Conservation (phyloP, 2,888 invertebrate genomes). For the Parelbella ahira region DNA sequence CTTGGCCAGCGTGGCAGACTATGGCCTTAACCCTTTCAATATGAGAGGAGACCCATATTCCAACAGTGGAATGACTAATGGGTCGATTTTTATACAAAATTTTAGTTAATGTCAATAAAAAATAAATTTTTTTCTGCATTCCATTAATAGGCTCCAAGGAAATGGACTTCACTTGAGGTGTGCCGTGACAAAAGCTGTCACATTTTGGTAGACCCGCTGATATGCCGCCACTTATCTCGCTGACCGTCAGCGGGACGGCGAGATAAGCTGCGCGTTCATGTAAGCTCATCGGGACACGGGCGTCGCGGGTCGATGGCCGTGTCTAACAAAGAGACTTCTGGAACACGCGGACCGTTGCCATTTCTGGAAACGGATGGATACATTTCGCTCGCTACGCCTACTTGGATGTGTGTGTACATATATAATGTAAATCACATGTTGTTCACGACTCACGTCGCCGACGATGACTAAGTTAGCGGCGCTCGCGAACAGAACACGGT, state of each 20-base stretch:
- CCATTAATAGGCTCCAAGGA: no score
- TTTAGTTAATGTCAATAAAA: no score
- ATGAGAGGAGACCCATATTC: no score
- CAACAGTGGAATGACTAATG: no score
- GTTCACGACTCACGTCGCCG: constrained; percentile 41
- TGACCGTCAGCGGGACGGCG: not conserved
- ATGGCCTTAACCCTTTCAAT: no score
- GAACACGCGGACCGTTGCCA: constrained; percentile 54
- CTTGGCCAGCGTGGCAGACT: no score
- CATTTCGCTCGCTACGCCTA: constrained; percentile 53
- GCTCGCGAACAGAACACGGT: constrained; percentile 20
- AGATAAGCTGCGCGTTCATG: constrained; percentile 3
- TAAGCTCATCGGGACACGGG: constrained; percentile 15
- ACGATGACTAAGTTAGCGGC: constrained; percentile 45
- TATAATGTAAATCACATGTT: constrained; percentile 60
- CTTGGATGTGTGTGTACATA: no score
- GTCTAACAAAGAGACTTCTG: constrained; percentile 52
- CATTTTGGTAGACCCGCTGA: not conserved
- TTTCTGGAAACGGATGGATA: constrained; percentile 59
- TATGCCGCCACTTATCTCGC: not conserved
- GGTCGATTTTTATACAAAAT: no score
- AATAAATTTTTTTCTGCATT: no score
- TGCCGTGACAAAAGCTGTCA: no score
- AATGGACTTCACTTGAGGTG: no score
- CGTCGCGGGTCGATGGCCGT: constrained; percentile 31